Percentiles rank a stretch among this genome's conserved stretches.
Evolutionary conservation across 2,888 invertebrate genomes (phyloP).

Genomic region (Cordylochernes scorpioides): DNA sequence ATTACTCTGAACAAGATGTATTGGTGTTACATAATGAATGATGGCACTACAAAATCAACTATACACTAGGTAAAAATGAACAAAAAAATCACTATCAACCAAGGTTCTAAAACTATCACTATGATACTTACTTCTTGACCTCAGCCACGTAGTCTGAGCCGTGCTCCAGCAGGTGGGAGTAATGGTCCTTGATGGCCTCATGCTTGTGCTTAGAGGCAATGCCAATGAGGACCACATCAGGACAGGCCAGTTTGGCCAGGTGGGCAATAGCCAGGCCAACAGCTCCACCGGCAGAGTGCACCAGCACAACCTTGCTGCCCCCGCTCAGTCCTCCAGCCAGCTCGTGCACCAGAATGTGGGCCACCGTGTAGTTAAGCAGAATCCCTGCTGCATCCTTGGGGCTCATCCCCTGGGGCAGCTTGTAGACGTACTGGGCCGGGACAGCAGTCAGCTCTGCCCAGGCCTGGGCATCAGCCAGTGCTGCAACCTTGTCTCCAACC

Average conservation of each 20-base stretch:
- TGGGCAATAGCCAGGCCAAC: slow-evolving; percentile 65
- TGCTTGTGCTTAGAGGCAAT: slow-evolving; percentile 60
- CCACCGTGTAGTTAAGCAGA: slow-evolving; percentile 59
- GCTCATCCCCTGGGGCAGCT: slow-evolving; percentile 42
- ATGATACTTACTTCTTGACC: slow-evolving; percentile 48
- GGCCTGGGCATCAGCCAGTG: slow-evolving; percentile 51
- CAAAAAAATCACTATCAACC: neutral
- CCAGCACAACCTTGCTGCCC: slow-evolving; percentile 51
- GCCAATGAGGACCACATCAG: slow-evolving; percentile 52
- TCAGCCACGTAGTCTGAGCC: slow-evolving; percentile 54
- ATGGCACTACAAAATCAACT: neutral
- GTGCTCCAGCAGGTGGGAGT: slow-evolving; percentile 51
- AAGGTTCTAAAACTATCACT: no score
- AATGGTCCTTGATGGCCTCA: slow-evolving; percentile 42
- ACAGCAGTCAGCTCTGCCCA: slow-evolving; percentile 63
- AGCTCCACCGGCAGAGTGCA: slow-evolving; percentile 63
- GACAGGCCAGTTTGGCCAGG: slow-evolving; percentile 44
- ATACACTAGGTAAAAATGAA: neutral
- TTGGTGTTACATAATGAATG: neutral
- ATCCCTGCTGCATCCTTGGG: slow-evolving; percentile 53
- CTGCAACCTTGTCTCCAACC: slow-evolving; percentile 35
- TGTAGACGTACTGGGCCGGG: slow-evolving; percentile 50
- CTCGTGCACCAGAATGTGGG: slow-evolving; percentile 57
- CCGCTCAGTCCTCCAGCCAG: slow-evolving; percentile 44
- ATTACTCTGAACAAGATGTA: no score